phyloP scores from a whole-genome alignment of 2,888 invertebrate species.

The Pachycephus smyrnensis region DNA sequence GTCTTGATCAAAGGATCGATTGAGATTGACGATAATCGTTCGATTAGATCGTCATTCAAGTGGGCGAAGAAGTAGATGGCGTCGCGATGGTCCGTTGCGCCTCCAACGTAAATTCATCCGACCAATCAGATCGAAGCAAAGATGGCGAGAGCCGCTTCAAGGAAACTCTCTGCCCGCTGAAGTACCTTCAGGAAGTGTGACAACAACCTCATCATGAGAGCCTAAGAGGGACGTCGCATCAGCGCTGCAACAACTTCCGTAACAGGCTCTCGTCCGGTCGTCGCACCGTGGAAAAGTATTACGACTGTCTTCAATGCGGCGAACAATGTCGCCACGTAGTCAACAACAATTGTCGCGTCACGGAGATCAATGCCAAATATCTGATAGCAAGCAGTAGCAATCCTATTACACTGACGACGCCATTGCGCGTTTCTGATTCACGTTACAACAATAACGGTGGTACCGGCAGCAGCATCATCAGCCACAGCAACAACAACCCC shows the following conservation, averaged over 20 bases:
- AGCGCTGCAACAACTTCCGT: conserved; percentile 23
- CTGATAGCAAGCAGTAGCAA: conserved; percentile 51
- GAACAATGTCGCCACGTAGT: conserved; percentile 60
- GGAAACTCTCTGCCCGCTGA: conserved; percentile 93
- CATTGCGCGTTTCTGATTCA: background rate
- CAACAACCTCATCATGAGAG: conserved; percentile 69
- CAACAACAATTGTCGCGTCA: conserved; percentile 21
- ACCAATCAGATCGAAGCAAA: conserved; percentile 48
- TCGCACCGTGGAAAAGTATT: conserved; percentile 54
- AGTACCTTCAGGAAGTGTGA: conserved; percentile 96
- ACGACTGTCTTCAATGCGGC: conserved; percentile 62
- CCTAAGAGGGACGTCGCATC: conserved; percentile 46
- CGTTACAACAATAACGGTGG: background rate
- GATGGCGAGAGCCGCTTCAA: conserved; percentile 61
- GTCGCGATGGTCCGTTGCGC: conserved; percentile 95
- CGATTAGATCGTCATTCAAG: conserved; percentile 89
- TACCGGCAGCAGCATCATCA: background rate
- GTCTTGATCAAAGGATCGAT: background rate
- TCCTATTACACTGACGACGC: background rate
- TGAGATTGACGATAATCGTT: background rate
- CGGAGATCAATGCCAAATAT: conserved; percentile 23
- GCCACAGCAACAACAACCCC: background rate
- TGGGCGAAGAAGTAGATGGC: conserved; percentile 92
- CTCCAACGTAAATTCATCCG: conserved; percentile 76
- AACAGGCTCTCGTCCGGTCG: conserved; percentile 4